phyloP scores from a whole-genome alignment of 2,888 invertebrate species.

The Koerneria pararmatus region DNA sequence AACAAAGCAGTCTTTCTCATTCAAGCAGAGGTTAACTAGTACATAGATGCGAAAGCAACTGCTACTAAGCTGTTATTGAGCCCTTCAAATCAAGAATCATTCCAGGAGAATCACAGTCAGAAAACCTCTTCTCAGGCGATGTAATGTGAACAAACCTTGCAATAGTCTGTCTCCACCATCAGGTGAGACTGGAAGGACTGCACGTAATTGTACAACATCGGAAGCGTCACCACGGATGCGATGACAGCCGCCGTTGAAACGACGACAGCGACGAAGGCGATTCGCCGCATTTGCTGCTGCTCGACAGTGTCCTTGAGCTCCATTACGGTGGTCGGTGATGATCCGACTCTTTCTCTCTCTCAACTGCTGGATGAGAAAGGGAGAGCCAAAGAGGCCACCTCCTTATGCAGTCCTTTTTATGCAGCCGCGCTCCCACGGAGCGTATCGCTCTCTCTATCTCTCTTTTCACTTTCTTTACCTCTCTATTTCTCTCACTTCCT shows the following conservation, averaged over 20 bases:
- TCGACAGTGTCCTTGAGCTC: conserved; percentile 44
- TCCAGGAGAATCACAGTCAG: neutral
- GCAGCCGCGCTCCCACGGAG: no score
- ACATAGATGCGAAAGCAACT: neutral
- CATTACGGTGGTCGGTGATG: conserved; percentile 25
- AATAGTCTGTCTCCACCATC: conserved; percentile 53
- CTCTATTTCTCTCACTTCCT: no score
- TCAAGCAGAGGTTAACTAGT: neutral
- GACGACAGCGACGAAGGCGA: conserved; percentile 50
- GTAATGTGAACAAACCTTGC: conserved; percentile 35
- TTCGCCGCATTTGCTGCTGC: conserved; percentile 48
- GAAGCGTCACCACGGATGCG: conserved; percentile 48
- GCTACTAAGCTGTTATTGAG: neutral
- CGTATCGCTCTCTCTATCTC: no score
- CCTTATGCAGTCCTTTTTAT: no score
- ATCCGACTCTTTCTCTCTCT: no score
- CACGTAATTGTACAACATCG: conserved; percentile 53
- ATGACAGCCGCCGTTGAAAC: conserved; percentile 50
- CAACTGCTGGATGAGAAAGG: no score
- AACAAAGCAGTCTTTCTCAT: conserved; percentile 9
- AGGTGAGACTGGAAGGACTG: conserved; percentile 49
- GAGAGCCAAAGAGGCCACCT: no score
- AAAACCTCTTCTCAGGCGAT: neutral
- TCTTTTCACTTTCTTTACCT: no score
- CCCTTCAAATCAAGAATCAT: neutral